Evolutionary conservation across 2,888 invertebrate genomes (phyloP), one percentile per base, ranked within the genome.

Genomic region (Cephus rjabovi): DNA sequence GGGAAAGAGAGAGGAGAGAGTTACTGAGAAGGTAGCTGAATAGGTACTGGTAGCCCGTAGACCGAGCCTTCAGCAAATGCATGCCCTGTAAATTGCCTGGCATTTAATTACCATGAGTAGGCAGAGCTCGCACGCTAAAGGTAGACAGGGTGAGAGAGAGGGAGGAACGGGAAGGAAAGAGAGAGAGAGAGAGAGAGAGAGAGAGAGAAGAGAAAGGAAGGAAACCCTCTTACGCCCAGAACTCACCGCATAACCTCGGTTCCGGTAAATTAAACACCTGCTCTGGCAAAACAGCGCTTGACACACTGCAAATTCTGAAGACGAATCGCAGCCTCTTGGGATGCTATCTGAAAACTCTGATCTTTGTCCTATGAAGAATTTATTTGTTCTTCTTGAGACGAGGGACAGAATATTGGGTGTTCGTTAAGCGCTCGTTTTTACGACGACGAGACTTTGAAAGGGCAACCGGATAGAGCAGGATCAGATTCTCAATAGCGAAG

Each of bases 71-170:
- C 85, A 82, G 85, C 86, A 82, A 88, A 87, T 89, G 88, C 88
- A 89, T 86, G 86, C 87, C 83, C 85, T 86, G 87, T 87, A 90
- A 91, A 91, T 91, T 89, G 89, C 87, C 87, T 88, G 89, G 89
- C 90, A 90, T 90, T 91, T 91, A 91, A 91, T 91, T 91, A 91
- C 89, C 88, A 86, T 84, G 89, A 90, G 89, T 90, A 90, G 88
- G 86, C 87, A 88, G 86, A 82, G 83, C 84, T 80, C 83, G 83
- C 87, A 87, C 85, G 87, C 86, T 86, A 88, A 86, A 87, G 86
- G 85, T 83, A 85, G 69, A 73, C 71, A 73, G 30, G 76, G 74
- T 78, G 78, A 79, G 75, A 80, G 23, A 23, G 56, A 23, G 56
- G 9, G 56, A 56, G 23, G 40, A 40, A 15, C 4, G 40, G 12